Evolutionary conservation across 1,140 invertebrate genomes (phyloP).

Genomic region (Ceratina calcarata): DNA sequence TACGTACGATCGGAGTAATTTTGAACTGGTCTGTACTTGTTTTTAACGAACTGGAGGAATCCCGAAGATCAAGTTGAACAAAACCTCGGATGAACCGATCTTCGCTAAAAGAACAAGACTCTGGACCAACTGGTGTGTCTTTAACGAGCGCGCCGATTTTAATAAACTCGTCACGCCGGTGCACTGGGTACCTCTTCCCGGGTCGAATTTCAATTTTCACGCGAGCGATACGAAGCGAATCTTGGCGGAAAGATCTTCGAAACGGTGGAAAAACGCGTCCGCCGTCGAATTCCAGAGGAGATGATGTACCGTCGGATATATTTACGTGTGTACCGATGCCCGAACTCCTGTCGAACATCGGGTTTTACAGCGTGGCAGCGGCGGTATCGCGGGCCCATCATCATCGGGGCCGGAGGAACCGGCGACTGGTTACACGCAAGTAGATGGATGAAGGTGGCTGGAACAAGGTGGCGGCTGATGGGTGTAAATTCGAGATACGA

Average conservation of each 20-base stretch:
- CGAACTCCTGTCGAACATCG: slow-evolving; percentile 61
- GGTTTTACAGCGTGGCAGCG: slow-evolving; percentile 52
- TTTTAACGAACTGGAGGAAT: neutral
- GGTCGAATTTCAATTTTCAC: slow-evolving; percentile 54
- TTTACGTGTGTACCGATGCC: slow-evolving; percentile 56
- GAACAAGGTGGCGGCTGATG: slow-evolving; percentile 69
- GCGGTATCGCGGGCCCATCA: slow-evolving; percentile 52
- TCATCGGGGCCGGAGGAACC: slow-evolving; percentile 32
- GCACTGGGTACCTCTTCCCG: neutral
- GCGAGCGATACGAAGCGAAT: slow-evolving; percentile 29
- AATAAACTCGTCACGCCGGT: slow-evolving; percentile 58
- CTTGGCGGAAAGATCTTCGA: slow-evolving; percentile 18
- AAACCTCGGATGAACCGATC: neutral
- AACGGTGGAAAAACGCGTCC: slow-evolving; percentile 18
- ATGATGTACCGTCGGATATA: slow-evolving; percentile 51
- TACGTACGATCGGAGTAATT: neutral
- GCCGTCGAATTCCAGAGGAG: slow-evolving; percentile 49
- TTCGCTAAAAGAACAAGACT: neutral
- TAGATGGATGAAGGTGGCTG: slow-evolving; percentile 68
- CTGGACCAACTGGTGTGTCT: neutral
- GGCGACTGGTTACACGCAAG: slow-evolving; percentile 61
- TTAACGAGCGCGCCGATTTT: slow-evolving; percentile 39
- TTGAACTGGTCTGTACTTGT: neutral
- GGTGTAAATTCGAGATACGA: slow-evolving; percentile 72
- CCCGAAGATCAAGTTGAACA: neutral